Evolutionary conservation across 2,113 vertebrate genomes (phyloP).

Genomic region (Prunella himalayana): DNA sequence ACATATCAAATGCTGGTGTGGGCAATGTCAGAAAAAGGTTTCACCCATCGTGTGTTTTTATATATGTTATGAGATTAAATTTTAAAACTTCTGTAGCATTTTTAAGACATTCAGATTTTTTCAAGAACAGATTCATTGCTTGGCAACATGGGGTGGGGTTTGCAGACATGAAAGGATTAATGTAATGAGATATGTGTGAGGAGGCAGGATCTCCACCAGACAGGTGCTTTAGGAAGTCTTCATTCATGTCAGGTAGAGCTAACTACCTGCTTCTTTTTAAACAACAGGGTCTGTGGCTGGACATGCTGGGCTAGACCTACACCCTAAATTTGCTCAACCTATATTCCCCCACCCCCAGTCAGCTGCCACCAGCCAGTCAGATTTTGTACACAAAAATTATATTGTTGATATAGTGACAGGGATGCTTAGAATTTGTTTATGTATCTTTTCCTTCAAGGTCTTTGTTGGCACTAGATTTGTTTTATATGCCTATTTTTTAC

Average conservation of each 20-base stretch:
- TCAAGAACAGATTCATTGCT: not conserved
- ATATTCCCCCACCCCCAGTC: rapidly evolving
- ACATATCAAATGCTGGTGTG: rapidly evolving
- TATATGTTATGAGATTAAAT: not conserved
- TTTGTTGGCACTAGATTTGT: not conserved
- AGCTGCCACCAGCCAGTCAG: not conserved
- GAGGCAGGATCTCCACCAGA: not conserved
- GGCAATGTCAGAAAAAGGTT: not conserved
- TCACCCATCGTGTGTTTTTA: not conserved
- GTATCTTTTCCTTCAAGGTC: not conserved
- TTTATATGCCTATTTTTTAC: not conserved
- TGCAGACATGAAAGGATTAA: not conserved
- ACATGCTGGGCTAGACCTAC: not conserved
- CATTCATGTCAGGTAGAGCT: not conserved
- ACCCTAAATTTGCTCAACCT: not conserved
- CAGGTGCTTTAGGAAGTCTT: not conserved
- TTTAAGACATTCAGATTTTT: not conserved
- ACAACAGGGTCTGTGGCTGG: not conserved
- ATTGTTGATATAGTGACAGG: not conserved
- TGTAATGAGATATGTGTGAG: not conserved
- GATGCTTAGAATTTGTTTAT: not conserved
- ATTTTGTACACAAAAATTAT: not conserved
- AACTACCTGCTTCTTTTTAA: not conserved
- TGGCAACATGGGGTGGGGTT: not conserved
- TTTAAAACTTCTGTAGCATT: not conserved